A percentile compares a stretch with the other conserved stretches of the same genome.
Evolutionary conservation across 2,797 vertebrate species (phyloP).

Genomic region (Sebastes kiyomatsui): DNA sequence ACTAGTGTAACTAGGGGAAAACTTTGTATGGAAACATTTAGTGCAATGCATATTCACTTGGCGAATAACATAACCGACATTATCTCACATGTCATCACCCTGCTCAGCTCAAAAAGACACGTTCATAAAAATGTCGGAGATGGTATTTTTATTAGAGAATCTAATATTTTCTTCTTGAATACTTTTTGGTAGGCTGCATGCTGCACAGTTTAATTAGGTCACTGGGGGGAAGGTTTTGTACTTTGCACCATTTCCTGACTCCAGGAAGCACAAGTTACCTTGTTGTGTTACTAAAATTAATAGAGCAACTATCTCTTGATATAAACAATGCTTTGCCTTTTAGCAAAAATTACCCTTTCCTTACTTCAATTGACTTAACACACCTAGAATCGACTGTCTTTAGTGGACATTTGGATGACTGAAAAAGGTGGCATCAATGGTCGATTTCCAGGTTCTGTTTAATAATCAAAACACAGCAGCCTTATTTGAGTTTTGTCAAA

Average conservation of each 20-base stretch:
- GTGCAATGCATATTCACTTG: not conserved
- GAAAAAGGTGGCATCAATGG: not conserved
- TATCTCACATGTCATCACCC: not conserved
- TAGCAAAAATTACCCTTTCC: not conserved
- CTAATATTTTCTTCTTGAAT: not conserved
- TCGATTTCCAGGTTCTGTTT: not conserved
- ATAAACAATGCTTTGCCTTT: not conserved
- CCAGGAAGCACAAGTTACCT: not conserved
- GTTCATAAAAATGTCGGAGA: not conserved
- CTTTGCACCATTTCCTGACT: not conserved
- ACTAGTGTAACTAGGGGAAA: not conserved
- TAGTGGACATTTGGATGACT: not conserved
- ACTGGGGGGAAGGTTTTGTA: not conserved
- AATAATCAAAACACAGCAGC: constrained; percentile 40
- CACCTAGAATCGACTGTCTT: not conserved
- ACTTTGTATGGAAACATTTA: not conserved
- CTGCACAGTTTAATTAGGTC: not conserved
- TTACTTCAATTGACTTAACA: not conserved
- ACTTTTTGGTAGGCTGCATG: not conserved
- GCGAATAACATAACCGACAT: not conserved
- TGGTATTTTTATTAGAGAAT: not conserved
- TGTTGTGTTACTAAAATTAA: not conserved
- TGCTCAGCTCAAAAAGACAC: not conserved
- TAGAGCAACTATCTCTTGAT: not conserved
- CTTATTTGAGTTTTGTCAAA: constrained; percentile 40